Percentiles rank a stretch among this genome's conserved stretches.
These are phyloP conservation scores for Physella acuta DNA, from an alignment of 1,140 invertebrate genomes.

Conservation along the genomic window DNA sequence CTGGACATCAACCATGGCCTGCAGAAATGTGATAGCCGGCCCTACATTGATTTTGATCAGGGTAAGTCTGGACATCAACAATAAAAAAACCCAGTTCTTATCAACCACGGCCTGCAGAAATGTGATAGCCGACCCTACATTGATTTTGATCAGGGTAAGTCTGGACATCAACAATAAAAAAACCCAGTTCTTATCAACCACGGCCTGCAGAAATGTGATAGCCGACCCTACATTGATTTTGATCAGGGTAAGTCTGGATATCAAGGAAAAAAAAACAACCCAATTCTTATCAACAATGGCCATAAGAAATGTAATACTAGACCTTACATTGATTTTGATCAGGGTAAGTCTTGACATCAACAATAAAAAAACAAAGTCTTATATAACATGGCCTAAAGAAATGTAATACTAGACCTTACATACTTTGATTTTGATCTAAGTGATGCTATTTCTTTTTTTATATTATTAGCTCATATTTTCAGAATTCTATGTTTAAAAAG, in stretches of 20 bases:
- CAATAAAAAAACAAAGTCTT: too few relatives aligned
- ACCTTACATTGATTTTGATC: conserved; percentile 13
- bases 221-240: conserved; percentile 18
- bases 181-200: too few relatives aligned
- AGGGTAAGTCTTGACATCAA: too few relatives aligned
- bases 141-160: background rate
- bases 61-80: too few relatives aligned
- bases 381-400: conserved; percentile 12
- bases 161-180: too few relatives aligned
- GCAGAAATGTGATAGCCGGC: conserved; percentile 25
- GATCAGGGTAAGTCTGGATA: conserved; percentile 13
- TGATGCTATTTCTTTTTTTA: too few relatives aligned
- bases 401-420: conserved; percentile 26
- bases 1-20: too few relatives aligned
- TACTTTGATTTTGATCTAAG: background rate
- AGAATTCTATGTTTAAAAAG: too few relatives aligned
- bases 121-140: conserved; percentile 25
- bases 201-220: conserved; percentile 25
- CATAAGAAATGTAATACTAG: conserved; percentile 27
- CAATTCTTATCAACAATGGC: too few relatives aligned
- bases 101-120: conserved; percentile 10
- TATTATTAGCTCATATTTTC: too few relatives aligned
- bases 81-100: too few relatives aligned
- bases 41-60: conserved; percentile 10
- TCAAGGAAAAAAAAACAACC: too few relatives aligned